Conservation (phyloP, 2,113 vertebrate genomes). For the Erpornis zantholeuca region DNA sequence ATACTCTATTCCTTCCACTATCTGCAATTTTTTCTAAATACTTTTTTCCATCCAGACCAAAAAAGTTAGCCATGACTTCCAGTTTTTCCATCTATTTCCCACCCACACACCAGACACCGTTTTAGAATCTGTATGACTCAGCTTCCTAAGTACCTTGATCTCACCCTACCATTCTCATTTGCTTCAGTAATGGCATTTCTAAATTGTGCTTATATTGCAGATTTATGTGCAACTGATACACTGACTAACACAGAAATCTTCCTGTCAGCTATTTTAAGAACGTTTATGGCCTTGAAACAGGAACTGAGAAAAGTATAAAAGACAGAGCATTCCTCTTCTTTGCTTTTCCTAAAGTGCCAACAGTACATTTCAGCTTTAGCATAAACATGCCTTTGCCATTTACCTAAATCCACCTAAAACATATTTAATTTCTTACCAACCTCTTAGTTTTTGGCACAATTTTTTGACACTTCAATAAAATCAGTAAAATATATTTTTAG, state of each 20-base stretch:
- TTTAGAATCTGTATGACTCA: not conserved
- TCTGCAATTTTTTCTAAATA: not conserved
- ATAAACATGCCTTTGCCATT: not conserved
- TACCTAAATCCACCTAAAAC: not conserved
- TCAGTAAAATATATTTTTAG: not conserved
- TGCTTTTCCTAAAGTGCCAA: not conserved
- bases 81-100: not conserved
- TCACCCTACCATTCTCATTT: not conserved
- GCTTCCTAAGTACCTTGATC: not conserved
- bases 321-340: not conserved
- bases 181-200: not conserved
- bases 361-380: not conserved
- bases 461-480: not conserved
- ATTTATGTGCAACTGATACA: not conserved
- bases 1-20: not conserved
- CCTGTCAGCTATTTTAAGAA: not conserved
- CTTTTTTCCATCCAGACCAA: not conserved
- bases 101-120: not conserved
- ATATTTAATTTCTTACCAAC: not conserved
- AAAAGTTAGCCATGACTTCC: not conserved
- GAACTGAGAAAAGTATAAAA: not conserved
- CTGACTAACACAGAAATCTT: not conserved
- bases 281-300: not conserved
- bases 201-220: not conserved
- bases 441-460: not conserved